Evolutionary conservation across 2,888 invertebrate genomes (phyloP).

Genomic region (Boloria selene): DNA sequence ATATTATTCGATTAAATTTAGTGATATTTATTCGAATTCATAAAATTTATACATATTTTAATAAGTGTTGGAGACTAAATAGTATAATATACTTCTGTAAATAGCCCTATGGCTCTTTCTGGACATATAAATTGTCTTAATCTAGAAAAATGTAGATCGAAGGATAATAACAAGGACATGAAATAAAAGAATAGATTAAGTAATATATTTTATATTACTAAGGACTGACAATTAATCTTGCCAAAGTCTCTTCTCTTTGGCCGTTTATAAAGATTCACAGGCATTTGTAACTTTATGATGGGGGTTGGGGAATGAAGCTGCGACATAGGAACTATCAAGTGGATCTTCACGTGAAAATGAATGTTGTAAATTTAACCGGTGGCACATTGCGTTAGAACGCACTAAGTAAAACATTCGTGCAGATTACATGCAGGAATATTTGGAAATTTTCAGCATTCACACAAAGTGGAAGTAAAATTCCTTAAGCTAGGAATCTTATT

Average conservation of each 20-base stretch:
- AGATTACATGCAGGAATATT: conserved; percentile 17
- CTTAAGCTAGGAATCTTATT: too few relatives aligned
- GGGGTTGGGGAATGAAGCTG: conserved; percentile 13
- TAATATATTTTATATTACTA: too few relatives aligned
- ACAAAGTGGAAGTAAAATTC: not conserved
- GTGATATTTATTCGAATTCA: too few relatives aligned
- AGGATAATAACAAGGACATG: too few relatives aligned
- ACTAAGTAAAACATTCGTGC: conserved; percentile 18
- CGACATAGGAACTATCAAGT: conserved; percentile 18
- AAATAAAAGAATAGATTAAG: too few relatives aligned
- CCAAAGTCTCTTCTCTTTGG: not conserved
- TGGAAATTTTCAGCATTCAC: not conserved
- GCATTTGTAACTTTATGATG: conserved; percentile 9
- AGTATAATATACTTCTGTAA: too few relatives aligned
- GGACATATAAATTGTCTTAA: too few relatives aligned
- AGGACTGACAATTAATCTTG: not conserved
- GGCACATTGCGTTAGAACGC: conserved; percentile 24
- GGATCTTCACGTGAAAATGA: conserved; percentile 28
- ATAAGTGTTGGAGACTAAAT: too few relatives aligned
- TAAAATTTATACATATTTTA: too few relatives aligned
- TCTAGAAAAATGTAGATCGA: too few relatives aligned
- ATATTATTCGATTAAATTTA: too few relatives aligned
- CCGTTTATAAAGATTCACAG: conserved; percentile 4
- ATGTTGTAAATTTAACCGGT: conserved; percentile 28
- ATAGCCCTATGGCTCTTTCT: too few relatives aligned